phyloP scores from a whole-genome alignment of 2,797 vertebrate species.

The Cyclura pinguis region DNA sequence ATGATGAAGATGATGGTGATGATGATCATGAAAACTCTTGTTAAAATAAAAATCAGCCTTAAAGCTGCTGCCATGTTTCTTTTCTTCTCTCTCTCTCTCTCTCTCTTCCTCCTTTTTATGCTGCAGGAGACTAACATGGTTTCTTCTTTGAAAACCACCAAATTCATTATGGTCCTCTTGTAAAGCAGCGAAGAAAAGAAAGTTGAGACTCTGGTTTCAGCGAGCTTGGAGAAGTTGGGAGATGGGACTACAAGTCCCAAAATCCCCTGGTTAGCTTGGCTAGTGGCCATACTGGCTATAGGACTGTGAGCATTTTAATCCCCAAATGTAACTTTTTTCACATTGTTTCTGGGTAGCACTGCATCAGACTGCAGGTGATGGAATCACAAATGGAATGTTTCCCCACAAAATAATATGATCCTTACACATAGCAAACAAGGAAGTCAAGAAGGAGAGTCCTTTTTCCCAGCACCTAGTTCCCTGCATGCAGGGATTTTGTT shows the following conservation, averaged over 20 bases:
- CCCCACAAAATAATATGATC: not conserved
- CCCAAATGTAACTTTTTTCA: not conserved
- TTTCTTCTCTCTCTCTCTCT: too few species aligned
- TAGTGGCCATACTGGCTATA: too few species aligned
- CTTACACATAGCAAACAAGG: not conserved
- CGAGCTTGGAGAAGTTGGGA: too few species aligned
- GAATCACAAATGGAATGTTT: not conserved
- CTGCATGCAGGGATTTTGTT: not conserved
- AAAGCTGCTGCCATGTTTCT: too few species aligned
- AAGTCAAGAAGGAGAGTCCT: not conserved
- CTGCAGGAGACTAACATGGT: too few species aligned
- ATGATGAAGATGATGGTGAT: too few species aligned
- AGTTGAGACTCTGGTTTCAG: not conserved
- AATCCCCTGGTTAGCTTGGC: too few species aligned
- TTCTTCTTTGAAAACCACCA: not conserved
- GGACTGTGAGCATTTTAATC: not conserved
- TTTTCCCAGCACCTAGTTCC: not conserved
- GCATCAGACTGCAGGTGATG: not conserved
- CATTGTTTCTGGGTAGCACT: not conserved
- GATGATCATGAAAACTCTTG: too few species aligned
- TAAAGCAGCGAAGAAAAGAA: not conserved
- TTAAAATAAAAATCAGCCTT: too few species aligned
- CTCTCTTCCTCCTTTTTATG: too few species aligned
- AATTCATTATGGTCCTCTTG: not conserved
- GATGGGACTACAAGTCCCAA: not conserved